Percentiles rank a stretch among this genome's conserved stretches.
These are phyloP conservation scores for Spermophilus dauricus DNA, from an alignment of 2,113 vertebrate genomes.

Conservation along the genomic window DNA sequence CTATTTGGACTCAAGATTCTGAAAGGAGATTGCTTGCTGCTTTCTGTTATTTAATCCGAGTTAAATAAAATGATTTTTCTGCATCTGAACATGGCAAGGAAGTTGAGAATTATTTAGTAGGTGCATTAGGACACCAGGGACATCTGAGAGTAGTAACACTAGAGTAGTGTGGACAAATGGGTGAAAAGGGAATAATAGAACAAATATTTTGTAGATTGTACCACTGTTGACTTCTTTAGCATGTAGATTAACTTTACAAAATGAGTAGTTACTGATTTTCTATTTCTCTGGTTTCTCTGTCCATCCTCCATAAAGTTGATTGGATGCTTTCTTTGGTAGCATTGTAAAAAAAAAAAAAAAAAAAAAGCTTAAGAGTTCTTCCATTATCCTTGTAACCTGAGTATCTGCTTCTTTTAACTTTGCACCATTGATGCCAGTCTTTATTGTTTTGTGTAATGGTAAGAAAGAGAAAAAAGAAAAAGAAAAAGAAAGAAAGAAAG, in stretches of 20 bases:
- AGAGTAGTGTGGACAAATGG: not conserved
- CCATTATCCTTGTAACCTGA: slow-evolving; percentile 25
- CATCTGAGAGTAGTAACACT: not conserved
- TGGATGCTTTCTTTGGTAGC: slow-evolving; percentile 9
- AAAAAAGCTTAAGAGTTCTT: not conserved
- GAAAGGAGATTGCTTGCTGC: not conserved
- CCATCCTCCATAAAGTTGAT: not conserved
- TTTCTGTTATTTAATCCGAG: slow-evolving; percentile 42
- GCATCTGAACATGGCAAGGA: not conserved
- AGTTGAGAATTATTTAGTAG: not conserved
- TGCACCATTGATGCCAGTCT: not conserved
- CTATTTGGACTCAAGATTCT: not conserved
- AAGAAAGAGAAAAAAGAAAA: slow-evolving; percentile 49
- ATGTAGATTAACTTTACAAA: not conserved
- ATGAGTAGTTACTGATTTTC: not conserved
- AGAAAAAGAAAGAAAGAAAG: not conserved
- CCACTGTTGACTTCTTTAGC: not conserved
- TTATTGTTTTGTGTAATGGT: slow-evolving; percentile 63
- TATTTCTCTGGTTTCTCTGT: not conserved
- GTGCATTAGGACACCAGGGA: not conserved
- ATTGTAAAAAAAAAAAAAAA: not conserved
- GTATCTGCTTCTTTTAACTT: not conserved
- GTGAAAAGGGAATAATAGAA: not conserved
- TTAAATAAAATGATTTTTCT: slow-evolving; percentile 53
- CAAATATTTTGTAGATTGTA: not conserved